Conservation (phyloP, 2,888 invertebrate species). For the Amphipoea lucens region DNA sequence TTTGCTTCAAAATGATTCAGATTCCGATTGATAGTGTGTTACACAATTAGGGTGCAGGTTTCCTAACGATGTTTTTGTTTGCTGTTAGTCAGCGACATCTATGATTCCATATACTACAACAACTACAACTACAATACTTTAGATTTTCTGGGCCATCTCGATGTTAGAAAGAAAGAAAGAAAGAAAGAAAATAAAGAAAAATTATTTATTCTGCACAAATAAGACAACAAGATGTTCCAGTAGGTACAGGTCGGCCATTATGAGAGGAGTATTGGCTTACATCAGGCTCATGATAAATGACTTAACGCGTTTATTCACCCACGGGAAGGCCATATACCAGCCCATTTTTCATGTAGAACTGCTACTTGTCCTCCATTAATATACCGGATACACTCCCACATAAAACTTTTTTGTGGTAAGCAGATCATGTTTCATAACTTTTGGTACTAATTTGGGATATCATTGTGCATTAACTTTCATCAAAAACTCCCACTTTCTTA, state of each 20-base stretch:
- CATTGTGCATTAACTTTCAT: slow-evolving; percentile 59
- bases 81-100: not conserved
- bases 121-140: not conserved
- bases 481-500: slow-evolving; percentile 65
- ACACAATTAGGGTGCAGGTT: too few species aligned
- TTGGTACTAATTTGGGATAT: slow-evolving; percentile 63
- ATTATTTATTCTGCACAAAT: not conserved
- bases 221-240: not conserved
- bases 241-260: not conserved
- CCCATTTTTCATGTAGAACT: slow-evolving; percentile 51
- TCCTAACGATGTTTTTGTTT: too few species aligned
- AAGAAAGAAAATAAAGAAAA: too few species aligned
- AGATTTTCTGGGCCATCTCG: not conserved
- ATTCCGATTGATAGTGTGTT: too few species aligned
- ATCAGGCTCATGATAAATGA: slow-evolving; percentile 26
- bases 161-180: too few species aligned
- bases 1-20: too few species aligned
- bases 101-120: not conserved
- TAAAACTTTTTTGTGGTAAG: slow-evolving; percentile 36
- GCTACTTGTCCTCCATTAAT: slow-evolving; percentile 47
- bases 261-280: not conserved
- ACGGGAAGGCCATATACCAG: slow-evolving; percentile 16
- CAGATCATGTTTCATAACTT: slow-evolving; percentile 62
- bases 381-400: slow-evolving; percentile 64
- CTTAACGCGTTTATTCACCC: slow-evolving; percentile 35